Evolutionary conservation across 2,797 vertebrate genomes (phyloP), one percentile per base, ranked within the genome.

Genomic region (Gymnothorax javanicus): DNA sequence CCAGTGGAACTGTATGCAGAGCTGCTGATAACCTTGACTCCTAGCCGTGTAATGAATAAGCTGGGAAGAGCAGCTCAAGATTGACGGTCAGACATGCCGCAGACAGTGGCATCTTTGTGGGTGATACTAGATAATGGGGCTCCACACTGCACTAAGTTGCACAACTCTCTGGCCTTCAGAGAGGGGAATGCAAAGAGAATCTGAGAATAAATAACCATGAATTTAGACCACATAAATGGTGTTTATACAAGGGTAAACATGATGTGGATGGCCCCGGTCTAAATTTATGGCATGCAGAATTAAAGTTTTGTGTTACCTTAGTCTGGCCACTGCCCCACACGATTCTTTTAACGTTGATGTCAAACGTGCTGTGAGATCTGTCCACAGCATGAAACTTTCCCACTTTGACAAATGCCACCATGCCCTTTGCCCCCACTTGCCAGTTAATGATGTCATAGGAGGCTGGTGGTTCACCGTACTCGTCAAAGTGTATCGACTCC

Each of bases 361-460:
- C 86, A 88, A 94, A 92, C 23, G 90, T 84, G 17, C 82, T 89
- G 50, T 86, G 84, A 60, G 88, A 91, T 67, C 88, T 89, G 13
- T 90, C 87, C 17, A 83, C 88, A 77, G 88, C 86, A 69, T 91
- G 89, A 90, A 92, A 94, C 85, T 90, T 92, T 8, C 93, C 92
- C 52, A 92, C 90, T 27, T 91, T 89, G 82, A 91, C 84, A 88
- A 93, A 92, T 67, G 90, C 75, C 83, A 88, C 88, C 56, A 75
- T 86, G 82, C 88, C 88, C 3, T 89, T 77, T 84, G 84, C 84
- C 43, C 86, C 89, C 17, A 91, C 84, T n/a, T 92, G 91, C 91
- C 94, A 94, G 91, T 92, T 93, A 86, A 94, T 90, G 69, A 94
- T 93, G 89, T 94, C 93, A 56, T 92, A 91, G 4, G 89, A 91